phyloP scores from a whole-genome alignment of 2,888 invertebrate genomes.

The Drosophila heteroneura region DNA sequence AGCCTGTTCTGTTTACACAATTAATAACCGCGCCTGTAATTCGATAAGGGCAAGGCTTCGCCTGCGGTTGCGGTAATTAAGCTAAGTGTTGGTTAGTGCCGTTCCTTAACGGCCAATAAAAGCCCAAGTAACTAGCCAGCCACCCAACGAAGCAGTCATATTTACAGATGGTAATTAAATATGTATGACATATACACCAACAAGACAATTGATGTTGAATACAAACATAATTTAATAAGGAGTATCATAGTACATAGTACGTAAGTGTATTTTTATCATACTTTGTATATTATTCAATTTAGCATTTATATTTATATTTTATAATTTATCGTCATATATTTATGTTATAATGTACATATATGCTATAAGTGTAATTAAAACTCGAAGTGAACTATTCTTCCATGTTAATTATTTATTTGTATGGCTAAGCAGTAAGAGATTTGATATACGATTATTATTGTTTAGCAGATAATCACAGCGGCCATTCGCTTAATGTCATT shows the following conservation, averaged over 20 bases:
- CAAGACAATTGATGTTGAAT: not conserved
- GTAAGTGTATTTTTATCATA: not conserved
- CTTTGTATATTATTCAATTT: not conserved
- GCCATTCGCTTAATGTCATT: not conserved
- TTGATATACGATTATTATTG: constrained; percentile 18
- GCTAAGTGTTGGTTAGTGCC: constrained; percentile 14
- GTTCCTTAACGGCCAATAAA: not conserved
- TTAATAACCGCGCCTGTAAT: constrained; percentile 52
- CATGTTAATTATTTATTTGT: constrained; percentile 2
- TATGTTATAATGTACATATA: not conserved
- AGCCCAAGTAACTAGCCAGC: not conserved
- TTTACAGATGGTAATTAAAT: constrained; percentile 1
- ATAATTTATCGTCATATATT: not conserved
- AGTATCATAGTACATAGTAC: not conserved
- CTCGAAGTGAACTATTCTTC: not conserved
- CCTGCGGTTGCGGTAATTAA: constrained; percentile 31
- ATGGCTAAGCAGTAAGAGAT: not conserved
- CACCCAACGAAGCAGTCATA: not conserved
- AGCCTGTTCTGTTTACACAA: constrained; percentile 49
- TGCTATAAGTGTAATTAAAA: not conserved
- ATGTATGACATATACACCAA: not conserved
- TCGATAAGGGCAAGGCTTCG: constrained; percentile 32
- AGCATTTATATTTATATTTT: not conserved
- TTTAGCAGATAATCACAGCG: constrained; percentile 26
- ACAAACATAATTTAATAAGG: not conserved